These are phyloP conservation scores for Mycteria americana DNA, from an alignment of 2,797 vertebrate genomes.

Conservation along the genomic window DNA sequence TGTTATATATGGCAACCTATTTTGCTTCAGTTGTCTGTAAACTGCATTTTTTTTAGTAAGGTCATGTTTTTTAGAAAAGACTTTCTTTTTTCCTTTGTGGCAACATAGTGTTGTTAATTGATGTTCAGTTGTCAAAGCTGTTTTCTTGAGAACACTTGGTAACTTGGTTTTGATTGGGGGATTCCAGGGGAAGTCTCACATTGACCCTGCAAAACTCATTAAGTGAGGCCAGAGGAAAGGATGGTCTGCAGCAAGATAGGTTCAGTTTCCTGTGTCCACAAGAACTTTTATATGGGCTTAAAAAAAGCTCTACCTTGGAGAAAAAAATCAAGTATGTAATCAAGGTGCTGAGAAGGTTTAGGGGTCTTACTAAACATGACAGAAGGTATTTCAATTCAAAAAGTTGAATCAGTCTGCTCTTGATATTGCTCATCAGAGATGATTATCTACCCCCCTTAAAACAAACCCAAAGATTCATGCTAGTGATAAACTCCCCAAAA, in stretches of 20 bases:
- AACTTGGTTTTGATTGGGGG: neutral
- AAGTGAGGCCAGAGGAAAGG: neutral
- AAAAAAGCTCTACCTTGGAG: neutral
- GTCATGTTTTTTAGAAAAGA: neutral
- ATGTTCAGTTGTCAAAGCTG: neutral
- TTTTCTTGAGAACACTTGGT: neutral
- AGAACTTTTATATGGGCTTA: neutral
- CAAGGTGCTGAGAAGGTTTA: neutral
- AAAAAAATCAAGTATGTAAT: neutral
- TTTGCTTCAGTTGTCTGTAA: neutral
- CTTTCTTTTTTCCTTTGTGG: neutral
- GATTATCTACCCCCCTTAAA: neutral
- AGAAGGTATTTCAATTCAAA: neutral
- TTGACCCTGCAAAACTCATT: neutral
- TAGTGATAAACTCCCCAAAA: neutral
- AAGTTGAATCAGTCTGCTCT: neutral
- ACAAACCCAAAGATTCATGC: fast-evolving
- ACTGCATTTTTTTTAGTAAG: neutral
- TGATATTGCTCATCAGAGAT: neutral
- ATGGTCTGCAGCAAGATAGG: neutral
- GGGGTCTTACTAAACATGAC: neutral
- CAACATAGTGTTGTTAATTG: neutral
- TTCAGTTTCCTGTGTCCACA: neutral
- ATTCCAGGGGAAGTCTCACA: neutral
- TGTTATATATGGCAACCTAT: neutral